Conservation (phyloP, 2,113 vertebrate genomes). For the Plecturocebus donacophilus region DNA sequence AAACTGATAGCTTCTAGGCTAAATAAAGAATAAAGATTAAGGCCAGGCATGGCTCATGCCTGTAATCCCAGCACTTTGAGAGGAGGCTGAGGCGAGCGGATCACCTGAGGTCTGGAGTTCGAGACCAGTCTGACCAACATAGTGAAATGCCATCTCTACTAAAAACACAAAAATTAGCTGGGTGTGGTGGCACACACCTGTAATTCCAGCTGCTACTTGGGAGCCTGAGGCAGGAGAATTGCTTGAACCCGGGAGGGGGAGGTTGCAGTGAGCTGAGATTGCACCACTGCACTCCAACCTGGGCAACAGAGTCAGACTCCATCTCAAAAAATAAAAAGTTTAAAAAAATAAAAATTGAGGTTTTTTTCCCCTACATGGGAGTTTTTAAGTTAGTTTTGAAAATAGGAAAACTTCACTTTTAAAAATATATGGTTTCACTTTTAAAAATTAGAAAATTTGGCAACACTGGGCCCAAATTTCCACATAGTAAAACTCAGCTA, state of each 20-base stretch:
- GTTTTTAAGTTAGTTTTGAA: not conserved
- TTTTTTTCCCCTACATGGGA: not conserved
- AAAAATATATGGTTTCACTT: constrained; percentile 5
- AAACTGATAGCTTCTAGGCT: not conserved
- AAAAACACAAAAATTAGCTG: too few species aligned
- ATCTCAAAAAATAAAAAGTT: too few species aligned
- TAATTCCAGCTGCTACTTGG: not conserved
- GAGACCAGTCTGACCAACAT: too few species aligned
- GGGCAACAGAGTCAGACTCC: not conserved
- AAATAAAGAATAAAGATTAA: not conserved
- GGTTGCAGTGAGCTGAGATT: not conserved
- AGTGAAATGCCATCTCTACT: too few species aligned
- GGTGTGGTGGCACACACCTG: not conserved
- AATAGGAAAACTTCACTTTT: not conserved
- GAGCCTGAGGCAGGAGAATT: not conserved
- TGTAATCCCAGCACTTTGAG: too few species aligned
- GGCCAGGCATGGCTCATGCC: not conserved
- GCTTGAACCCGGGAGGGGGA: not conserved
- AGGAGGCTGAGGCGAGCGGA: too few species aligned
- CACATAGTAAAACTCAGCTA: not conserved
- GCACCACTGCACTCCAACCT: not conserved
- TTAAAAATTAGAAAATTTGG: not conserved
- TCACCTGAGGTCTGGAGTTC: too few species aligned
- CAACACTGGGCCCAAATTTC: not conserved
- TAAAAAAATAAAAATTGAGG: not conserved